phyloP scores from a whole-genome alignment of 2,113 vertebrate species.

The Sminthopsis crassicaudata region DNA sequence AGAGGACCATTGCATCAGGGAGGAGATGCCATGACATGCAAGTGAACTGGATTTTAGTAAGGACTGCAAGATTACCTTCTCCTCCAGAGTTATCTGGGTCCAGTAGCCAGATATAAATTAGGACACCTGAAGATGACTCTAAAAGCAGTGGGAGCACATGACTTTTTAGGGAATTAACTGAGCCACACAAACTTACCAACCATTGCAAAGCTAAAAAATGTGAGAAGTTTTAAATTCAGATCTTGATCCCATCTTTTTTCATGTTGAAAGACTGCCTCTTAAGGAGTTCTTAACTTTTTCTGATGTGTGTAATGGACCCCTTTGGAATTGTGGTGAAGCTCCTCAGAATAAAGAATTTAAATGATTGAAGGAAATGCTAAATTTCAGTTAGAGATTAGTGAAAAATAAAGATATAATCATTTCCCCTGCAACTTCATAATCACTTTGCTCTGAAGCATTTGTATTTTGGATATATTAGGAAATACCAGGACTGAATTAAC shows the following conservation, averaged over 20 bases:
- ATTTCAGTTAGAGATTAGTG: background rate
- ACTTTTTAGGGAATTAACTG: background rate
- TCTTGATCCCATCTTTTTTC: background rate
- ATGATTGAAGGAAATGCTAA: background rate
- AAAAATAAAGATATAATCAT: background rate
- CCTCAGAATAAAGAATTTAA: background rate
- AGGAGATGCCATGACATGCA: too few relatives aligned
- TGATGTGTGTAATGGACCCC: background rate
- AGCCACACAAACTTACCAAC: background rate
- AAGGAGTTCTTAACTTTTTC: background rate
- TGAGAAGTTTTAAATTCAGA: background rate
- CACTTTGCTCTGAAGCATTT: background rate
- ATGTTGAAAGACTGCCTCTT: background rate
- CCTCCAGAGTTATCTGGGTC: too few relatives aligned
- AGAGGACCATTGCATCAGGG: too few relatives aligned
- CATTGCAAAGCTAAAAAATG: background rate
- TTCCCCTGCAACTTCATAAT: background rate
- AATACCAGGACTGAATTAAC: background rate
- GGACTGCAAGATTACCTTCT: too few relatives aligned
- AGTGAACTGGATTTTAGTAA: too few relatives aligned
- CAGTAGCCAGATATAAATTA: too few relatives aligned
- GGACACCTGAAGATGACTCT: too few relatives aligned
- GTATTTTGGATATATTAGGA: background rate
- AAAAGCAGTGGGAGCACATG: too few relatives aligned
- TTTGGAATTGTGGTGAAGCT: background rate